Evolutionary conservation across 2,797 vertebrate species (phyloP), one percentile per base, ranked within the genome.

Genomic region (Tragopan temminckii): DNA sequence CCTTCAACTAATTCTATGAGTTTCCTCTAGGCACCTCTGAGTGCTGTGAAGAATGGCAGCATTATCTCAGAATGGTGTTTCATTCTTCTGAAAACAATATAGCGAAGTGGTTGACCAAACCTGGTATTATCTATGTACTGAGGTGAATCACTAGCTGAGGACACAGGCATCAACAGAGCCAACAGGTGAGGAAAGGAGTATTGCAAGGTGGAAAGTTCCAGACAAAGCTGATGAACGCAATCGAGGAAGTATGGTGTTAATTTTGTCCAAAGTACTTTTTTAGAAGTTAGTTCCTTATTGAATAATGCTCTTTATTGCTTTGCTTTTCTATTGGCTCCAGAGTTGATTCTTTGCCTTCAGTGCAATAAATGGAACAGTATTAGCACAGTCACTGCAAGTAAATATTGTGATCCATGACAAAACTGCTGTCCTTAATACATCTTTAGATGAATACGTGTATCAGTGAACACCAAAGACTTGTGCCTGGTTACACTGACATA

Each of bases 21-120:
- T 9, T 15, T 38, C 0, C 0, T 25, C 42, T 1, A 3, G 31
- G 27, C 36, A 67, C 21, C 29, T 3, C n/a, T 24, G 25, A 62
- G 46, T 3, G 57, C 24, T 33, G 35, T 33, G 35, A 66, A 38
- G 42, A 64, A 42, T 42, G 61, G 31, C 0, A 5, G 5, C 33
- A 29, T 77, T n/a, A 48, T 12, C 40, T 74, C 74, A 40, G 48
- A 78, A 57, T 12, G 19, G 31, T 52, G 38, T 38, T 72, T 33
- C 2, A 0, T 17, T 91, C 67, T 70, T 82, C 68, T 61, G 36
- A 80, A 84, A 58, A 50, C 36, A 86, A 1, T 36, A 42, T 0
- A 2, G 17, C 38, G 40, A 40, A 27, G 31, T 48, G 61, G 46
- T 23, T 58, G 71, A 48, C 35, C 35, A 68, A 81, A 63, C 25